These are phyloP conservation scores for Clepsis dumicolana DNA, from an alignment of 2,888 invertebrate species.

Conservation along the genomic window DNA sequence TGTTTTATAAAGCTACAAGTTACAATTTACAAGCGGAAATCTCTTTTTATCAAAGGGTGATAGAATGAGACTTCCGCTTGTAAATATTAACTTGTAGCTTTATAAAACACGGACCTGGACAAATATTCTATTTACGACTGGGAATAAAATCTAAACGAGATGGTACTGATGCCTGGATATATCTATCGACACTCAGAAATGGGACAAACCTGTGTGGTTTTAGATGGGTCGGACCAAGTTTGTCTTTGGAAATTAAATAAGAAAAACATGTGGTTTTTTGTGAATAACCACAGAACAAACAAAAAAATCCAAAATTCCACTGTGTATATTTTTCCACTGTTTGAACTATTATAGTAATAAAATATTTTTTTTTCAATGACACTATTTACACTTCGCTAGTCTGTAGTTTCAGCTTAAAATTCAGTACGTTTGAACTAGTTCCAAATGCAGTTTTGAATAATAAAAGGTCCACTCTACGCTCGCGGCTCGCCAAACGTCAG, in stretches of 20 bases:
- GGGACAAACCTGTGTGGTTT: not conserved
- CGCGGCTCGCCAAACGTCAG: not conserved
- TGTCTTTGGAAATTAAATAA: not conserved
- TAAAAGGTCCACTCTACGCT: not conserved
- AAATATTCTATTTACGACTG: not conserved
- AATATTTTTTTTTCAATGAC: too few species aligned
- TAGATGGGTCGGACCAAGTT: not conserved
- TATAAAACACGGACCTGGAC: too few species aligned
- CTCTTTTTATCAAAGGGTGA: too few species aligned
- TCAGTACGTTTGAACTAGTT: constrained; percentile 1
- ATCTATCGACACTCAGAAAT: not conserved
- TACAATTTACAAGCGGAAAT: too few species aligned
- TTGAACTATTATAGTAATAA: too few species aligned
- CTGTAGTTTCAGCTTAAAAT: not conserved
- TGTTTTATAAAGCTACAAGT: too few species aligned
- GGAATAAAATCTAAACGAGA: not conserved
- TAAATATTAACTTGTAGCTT: too few species aligned
- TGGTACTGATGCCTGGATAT: not conserved
- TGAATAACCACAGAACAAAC: too few species aligned
- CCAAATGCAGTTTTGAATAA: constrained; percentile 23
- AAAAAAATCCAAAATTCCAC: too few species aligned
- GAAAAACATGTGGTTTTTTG: too few species aligned
- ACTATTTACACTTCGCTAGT: not conserved
- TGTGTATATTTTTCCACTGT: too few species aligned
- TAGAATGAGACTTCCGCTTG: too few species aligned